Percentiles rank a stretch among this genome's conserved stretches.
These are phyloP conservation scores for Suncus etruscus DNA, from an alignment of 2,113 vertebrate species.

Conservation along the genomic window DNA sequence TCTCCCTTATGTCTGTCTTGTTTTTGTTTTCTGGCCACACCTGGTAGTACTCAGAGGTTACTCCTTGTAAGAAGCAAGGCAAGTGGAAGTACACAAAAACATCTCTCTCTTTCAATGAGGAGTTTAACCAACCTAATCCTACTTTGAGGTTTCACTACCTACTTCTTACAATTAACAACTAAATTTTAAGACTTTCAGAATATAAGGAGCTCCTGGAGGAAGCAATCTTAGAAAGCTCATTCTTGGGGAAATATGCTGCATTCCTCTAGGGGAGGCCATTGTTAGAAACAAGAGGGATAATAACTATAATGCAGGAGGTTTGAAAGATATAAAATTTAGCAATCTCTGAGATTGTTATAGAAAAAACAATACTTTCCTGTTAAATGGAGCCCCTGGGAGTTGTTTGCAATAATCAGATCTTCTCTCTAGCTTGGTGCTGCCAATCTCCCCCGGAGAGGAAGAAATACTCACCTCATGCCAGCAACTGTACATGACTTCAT, in stretches of 20 bases:
- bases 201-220: neutral
- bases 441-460: neutral
- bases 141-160: neutral
- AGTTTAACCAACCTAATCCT: neutral
- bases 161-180: neutral
- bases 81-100: conserved; percentile 29
- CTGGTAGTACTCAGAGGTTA: no score
- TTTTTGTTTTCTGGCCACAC: no score
- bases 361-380: conserved; percentile 10
- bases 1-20: no score
- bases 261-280: conserved; percentile 3
- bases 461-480: conserved; percentile 92
- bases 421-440: neutral
- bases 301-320: neutral
- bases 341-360: neutral
- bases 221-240: conserved; percentile 18
- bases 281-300: neutral
- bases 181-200: neutral
- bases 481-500: conserved; percentile 93
- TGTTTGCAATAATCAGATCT: neutral
- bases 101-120: neutral
- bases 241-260: neutral
- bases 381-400: neutral
- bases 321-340: neutral
- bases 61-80: conserved; percentile 59